Percentiles rank a stretch among this genome's conserved stretches.
phyloP scores from a whole-genome alignment of 2,113 vertebrate genomes.

The Alligator sinensis region DNA sequence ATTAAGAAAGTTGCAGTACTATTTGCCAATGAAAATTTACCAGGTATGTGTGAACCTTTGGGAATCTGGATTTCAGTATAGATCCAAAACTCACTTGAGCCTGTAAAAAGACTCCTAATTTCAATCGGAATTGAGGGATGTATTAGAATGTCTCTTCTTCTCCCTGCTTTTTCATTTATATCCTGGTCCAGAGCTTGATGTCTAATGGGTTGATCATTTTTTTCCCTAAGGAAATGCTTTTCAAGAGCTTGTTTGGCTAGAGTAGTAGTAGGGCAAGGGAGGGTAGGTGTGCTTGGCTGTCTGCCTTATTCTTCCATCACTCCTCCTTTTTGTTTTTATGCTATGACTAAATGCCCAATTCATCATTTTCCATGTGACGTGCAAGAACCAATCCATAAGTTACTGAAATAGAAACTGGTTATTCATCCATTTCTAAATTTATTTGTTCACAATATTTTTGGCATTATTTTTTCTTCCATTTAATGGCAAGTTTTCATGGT shows the following conservation, averaged over 20 bases:
- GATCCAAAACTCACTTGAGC: not conserved
- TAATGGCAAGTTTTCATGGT: not conserved
- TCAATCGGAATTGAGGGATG: no score
- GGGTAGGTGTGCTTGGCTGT: not conserved
- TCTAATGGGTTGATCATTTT: not conserved
- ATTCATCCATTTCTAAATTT: not conserved
- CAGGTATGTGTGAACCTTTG: not conserved
- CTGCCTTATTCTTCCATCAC: not conserved
- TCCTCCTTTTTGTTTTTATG: not conserved
- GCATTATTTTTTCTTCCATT: not conserved
- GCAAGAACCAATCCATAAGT: not conserved
- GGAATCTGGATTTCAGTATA: not conserved
- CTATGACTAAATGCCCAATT: not conserved
- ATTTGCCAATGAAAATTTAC: conserved; percentile 19
- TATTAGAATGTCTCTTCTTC: no score
- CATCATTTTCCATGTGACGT: not conserved
- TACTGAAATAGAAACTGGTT: not conserved
- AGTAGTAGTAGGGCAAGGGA: not conserved
- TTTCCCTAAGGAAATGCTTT: not conserved
- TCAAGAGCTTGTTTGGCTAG: not conserved
- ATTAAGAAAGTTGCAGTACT: not conserved
- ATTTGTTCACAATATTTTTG: not conserved
- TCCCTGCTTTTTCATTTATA: not conserved
- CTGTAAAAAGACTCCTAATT: not conserved
- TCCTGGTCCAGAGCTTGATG: not conserved